A percentile compares a stretch with the other conserved stretches of the same genome.
Conservation (phyloP, 2,113 vertebrate species). For the Scomber colias region DNA sequence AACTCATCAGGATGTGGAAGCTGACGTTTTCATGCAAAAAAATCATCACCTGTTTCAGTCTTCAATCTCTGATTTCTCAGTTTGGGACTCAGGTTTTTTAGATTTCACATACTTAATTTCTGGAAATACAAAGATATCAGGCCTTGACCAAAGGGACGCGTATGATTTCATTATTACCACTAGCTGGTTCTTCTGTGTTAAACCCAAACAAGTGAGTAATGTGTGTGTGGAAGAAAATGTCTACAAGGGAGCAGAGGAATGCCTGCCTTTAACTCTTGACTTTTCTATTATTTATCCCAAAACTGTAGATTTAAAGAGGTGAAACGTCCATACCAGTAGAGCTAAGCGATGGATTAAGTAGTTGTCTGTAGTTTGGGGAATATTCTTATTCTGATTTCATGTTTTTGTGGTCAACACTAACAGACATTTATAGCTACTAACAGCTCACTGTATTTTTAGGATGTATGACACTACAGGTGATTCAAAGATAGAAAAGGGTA, state of each 20-base stretch:
- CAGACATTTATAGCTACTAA: not conserved
- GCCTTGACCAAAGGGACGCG: not conserved
- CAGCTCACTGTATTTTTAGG: not conserved
- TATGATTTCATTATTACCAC: not conserved
- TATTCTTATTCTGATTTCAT: not conserved
- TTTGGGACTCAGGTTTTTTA: not conserved
- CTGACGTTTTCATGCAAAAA: not conserved
- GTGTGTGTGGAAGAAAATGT: not conserved
- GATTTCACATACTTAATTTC: not conserved
- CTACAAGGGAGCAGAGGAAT: not conserved
- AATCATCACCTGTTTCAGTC: not conserved
- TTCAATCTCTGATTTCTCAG: not conserved
- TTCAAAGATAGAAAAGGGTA: not conserved
- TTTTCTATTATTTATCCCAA: not conserved
- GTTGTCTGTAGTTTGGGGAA: not conserved
- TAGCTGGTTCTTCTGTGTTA: not conserved
- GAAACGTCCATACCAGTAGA: not conserved
- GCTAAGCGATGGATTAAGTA: not conserved
- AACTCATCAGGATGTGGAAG: slow-evolving; percentile 2
- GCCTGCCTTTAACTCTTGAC: not conserved
- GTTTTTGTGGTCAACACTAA: not conserved
- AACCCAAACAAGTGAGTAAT: not conserved
- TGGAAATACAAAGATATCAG: not conserved
- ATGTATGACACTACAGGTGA: not conserved
- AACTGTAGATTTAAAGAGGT: not conserved